Evolutionary conservation across 23 tunicate species (phyloP).

Genomic region (Styela clava): DNA sequence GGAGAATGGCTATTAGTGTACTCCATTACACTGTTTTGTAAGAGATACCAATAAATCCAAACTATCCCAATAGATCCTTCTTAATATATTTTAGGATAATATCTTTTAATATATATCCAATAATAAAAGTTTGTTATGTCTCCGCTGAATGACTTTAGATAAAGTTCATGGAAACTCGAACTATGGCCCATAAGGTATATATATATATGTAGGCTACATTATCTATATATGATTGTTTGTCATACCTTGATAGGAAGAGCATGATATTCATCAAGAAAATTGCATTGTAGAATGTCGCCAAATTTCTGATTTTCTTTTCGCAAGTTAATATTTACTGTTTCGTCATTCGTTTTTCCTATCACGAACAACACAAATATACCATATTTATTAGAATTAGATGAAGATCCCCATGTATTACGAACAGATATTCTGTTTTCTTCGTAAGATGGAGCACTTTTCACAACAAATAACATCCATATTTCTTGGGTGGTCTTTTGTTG

Average conservation of each 20-base stretch:
- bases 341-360: constrained; percentile 20
- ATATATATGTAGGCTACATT: too few relatives aligned
- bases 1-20: too few relatives aligned
- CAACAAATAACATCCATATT: constrained; percentile 46
- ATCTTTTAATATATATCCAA: too few relatives aligned
- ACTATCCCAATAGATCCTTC: too few relatives aligned
- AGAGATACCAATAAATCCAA: too few relatives aligned
- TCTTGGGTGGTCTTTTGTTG: neutral
- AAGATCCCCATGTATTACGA: constrained; percentile 49
- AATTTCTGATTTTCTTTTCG: constrained; percentile 47
- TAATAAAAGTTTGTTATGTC: too few relatives aligned
- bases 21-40: too few relatives aligned
- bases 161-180: too few relatives aligned
- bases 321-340: constrained; percentile 14
- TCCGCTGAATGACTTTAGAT: too few relatives aligned
- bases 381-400: neutral
- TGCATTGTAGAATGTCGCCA: constrained; percentile 80
- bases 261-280: constrained; percentile 42
- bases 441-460: constrained; percentile 48
- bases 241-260: constrained; percentile 59
- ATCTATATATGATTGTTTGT: too few relatives aligned
- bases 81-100: too few relatives aligned
- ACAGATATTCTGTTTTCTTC: constrained; percentile 19
- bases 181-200: too few relatives aligned
- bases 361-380: constrained; percentile 37